A percentile compares a stretch with the other conserved stretches of the same genome.
phyloP scores from a whole-genome alignment of 2,113 vertebrate genomes.

The Paedocypris sp. region DNA sequence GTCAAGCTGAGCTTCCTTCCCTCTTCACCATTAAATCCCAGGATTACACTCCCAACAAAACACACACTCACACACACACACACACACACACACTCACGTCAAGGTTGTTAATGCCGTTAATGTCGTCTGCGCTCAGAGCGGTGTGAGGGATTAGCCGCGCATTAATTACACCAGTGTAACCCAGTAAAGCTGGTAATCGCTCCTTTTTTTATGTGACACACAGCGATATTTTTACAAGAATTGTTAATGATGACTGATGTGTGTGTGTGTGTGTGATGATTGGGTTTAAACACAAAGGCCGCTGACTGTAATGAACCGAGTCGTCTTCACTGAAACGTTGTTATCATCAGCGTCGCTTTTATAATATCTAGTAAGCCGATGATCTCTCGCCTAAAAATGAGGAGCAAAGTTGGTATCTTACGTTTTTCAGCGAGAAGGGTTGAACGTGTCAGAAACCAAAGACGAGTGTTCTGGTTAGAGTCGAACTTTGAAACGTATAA shows the following conservation, averaged over 20 bases:
- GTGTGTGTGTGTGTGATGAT: background rate
- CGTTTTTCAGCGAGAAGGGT: no score
- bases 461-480: no score
- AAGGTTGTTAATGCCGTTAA: constrained; percentile 35
- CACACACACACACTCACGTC: constrained; percentile 7
- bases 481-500: no score
- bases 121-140: constrained; percentile 10
- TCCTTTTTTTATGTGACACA: background rate
- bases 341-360: no score
- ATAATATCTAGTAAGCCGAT: no score
- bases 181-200: background rate
- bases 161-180: constrained; percentile 21
- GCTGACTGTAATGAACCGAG: no score
- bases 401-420: no score
- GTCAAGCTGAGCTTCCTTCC: background rate
- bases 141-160: background rate
- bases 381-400: no score
- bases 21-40: background rate
- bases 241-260: constrained; percentile 11
- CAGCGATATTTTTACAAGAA: constrained; percentile 4
- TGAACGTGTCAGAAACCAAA: no score
- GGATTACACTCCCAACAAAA: constrained; percentile 26
- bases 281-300: background rate
- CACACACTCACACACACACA: no score
- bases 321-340: no score